phyloP scores from a whole-genome alignment of 2,113 vertebrate genomes.

The Riparia riparia region DNA sequence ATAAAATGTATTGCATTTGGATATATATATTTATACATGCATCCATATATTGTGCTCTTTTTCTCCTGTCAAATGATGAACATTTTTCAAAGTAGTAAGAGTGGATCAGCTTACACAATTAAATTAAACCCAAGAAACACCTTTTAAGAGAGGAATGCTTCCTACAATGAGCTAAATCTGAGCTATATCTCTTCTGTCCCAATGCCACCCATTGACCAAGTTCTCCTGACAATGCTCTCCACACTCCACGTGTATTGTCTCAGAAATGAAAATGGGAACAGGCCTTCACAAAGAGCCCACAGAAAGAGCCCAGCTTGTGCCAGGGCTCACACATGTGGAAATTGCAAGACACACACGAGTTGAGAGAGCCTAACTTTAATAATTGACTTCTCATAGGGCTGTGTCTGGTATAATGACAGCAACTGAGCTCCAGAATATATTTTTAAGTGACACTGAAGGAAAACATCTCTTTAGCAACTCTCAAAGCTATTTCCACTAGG shows the following conservation, averaged over 20 bases:
- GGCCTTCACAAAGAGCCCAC: neutral
- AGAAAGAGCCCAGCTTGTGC: neutral
- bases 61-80: neutral
- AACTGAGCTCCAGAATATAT: neutral
- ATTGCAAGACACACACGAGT: neutral
- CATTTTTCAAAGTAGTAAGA: neutral
- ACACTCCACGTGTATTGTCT: fast-evolving
- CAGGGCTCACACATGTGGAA: fast-evolving
- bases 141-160: neutral
- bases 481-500: neutral
- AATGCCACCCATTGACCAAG: neutral
- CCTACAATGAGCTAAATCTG: neutral
- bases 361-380: neutral
- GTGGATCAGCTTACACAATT: neutral
- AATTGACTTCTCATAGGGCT: neutral
- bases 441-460: neutral
- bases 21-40: neutral
- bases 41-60: neutral
- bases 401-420: neutral
- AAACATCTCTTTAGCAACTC: neutral
- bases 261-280: neutral
- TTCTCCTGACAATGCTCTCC: neutral
- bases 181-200: neutral
- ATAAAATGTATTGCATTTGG: neutral
- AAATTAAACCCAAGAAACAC: neutral